Evolutionary conservation across 2,888 invertebrate genomes (phyloP), one percentile per base, ranked within the genome.

Genomic region (Ernsta delagoae): DNA sequence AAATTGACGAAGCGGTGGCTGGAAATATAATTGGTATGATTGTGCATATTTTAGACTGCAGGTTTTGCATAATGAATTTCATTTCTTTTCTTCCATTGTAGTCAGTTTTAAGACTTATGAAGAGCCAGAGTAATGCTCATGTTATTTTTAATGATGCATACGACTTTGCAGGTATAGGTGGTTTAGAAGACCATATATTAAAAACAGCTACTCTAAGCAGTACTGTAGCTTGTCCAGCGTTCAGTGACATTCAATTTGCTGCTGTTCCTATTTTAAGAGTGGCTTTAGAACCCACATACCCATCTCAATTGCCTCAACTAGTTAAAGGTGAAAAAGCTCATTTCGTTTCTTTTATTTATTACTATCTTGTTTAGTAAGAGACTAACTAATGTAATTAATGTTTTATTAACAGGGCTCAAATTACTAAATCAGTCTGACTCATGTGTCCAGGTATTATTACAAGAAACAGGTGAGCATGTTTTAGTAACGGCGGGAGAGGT

Each of bases 401-500:
- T 36, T 6, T 36, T 68, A 59, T 59, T 65, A 89, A 54, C 94
- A 94, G 94, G 98, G 0, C 90, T 99, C 43, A 96, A 96, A 82
- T 89, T 99, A 31, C 93, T 99, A 7, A 98, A 98, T 87, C 98
- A 99, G 89, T 97, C 98, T 0, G 99, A 99, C 89, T 98, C 98
- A 0, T 98, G 98, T 86, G 98, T 99, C 0, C 96, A 97, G 85
- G 97, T 98, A 1, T 91, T 97, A 0, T 94, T 99, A 12, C 98
- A 99, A 86, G 98, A 98, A 81, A 98, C 97, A 0, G 99, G 99
- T 0, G 99, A 99, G 83, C 97, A 98, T 82, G 98, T 99, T 0
- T 94, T 99, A 41, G 95, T 98, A 2, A 99, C 99, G 0, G 97
- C 99, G 1, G 99, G 99, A 0, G 99, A 99, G 92, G 97, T 99